Conservation (phyloP, 2,797 vertebrate genomes). For the Anisognathus igniventris region DNA sequence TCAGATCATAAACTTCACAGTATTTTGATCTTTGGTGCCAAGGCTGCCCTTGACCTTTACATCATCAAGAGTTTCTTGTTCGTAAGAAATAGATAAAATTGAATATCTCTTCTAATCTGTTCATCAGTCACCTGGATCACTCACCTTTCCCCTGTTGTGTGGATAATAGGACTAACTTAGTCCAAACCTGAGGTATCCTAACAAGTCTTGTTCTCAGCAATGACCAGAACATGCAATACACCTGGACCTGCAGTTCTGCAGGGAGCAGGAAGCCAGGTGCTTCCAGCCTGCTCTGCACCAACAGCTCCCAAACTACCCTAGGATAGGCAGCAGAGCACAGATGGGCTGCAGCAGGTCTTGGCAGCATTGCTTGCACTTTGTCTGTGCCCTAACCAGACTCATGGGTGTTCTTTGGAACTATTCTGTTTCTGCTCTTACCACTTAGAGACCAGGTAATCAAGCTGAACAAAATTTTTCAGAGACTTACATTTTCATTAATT, state of each 20-base stretch:
- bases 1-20: neutral
- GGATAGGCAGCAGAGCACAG: neutral
- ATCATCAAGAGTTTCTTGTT: neutral
- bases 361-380: neutral
- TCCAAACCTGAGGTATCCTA: neutral
- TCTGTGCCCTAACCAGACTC: fast-evolving
- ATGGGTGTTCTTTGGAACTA: neutral
- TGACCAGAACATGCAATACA: neutral
- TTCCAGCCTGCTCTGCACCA: neutral
- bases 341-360: neutral
- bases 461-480: neutral
- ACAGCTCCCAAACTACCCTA: fast-evolving
- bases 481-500: neutral
- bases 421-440: neutral
- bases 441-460: neutral
- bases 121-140: neutral
- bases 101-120: neutral
- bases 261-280: neutral
- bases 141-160: neutral
- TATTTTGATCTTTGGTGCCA: neutral
- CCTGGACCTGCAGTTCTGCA: neutral
- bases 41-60: neutral
- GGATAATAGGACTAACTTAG: neutral
- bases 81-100: neutral
- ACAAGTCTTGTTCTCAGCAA: neutral